phyloP scores from a whole-genome alignment of 2,797 vertebrate genomes.

The Aeoliscus strigatus region DNA sequence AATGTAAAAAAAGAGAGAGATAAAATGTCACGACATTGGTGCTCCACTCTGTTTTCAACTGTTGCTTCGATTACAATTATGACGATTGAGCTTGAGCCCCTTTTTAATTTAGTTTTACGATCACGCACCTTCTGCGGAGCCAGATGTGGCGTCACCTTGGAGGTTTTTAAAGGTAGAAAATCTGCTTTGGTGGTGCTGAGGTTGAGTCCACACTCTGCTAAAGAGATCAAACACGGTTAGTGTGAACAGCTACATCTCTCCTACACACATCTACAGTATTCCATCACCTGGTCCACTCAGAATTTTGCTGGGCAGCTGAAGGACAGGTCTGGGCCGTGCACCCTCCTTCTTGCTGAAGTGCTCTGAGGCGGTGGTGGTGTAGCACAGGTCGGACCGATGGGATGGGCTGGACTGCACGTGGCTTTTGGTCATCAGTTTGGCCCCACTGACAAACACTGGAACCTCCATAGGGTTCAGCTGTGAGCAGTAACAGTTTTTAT shows the following conservation, averaged over 20 bases:
- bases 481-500: background rate
- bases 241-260: background rate
- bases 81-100: background rate
- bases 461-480: slow-evolving; percentile 3
- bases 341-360: slow-evolving; percentile 20
- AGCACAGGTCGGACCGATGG: slow-evolving; percentile 17
- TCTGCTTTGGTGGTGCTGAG: slow-evolving; percentile 35
- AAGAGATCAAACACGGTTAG: slow-evolving; percentile 10
- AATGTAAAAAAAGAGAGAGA: slow-evolving; percentile 11
- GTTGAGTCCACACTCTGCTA: slow-evolving; percentile 25
- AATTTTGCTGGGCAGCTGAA: slow-evolving; percentile 16
- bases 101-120: background rate
- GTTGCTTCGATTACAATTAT: background rate
- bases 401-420: slow-evolving; percentile 32
- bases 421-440: slow-evolving; percentile 44
- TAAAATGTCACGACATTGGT: too few species aligned
- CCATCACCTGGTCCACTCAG: slow-evolving; percentile 43
- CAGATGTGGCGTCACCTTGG: slow-evolving; percentile 9
- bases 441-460: slow-evolving; percentile 6
- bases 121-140: slow-evolving; percentile 19
- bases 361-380: slow-evolving; percentile 36
- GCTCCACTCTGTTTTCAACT: too few species aligned
- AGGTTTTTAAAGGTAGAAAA: slow-evolving; percentile 15
- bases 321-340: background rate
- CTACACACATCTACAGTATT: background rate